Base-by-base conservation (phyloP, 92 coral and sea anemone species). In the Galaxea fascicularis region DNA sequence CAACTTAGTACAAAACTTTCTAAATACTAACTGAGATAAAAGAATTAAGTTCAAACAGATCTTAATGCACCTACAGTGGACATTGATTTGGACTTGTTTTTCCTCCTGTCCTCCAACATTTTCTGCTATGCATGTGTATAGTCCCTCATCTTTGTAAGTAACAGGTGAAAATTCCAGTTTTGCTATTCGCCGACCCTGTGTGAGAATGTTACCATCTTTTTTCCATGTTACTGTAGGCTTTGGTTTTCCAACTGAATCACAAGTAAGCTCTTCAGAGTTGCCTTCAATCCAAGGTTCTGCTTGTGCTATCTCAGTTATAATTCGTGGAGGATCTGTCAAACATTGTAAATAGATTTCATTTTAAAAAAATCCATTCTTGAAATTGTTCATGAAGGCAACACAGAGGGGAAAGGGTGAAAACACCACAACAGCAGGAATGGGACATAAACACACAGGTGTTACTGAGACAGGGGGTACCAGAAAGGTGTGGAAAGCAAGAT, bases 161-260 rank as follows among this genome's bases (percentile, higher is more conserved):
- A 92, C 93, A 35, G 95, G 88, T 69, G 81, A 60, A 39, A 94
- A 87, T 56, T 39, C 56, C 44, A 94, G 24, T 57, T 87, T 89
- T 26, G 77, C 89, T 72, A 39, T 70, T 77, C 79, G 78, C 7
- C 79, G 80, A 22, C 82, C 64, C 64, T 77, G 73, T 49, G 66
- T 83, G 11, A 94, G 58, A 58, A 69, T 64, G 65, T 57, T 90
- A 66, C 86, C 88, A 31, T 87, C 80, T 80, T 82, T 94, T 25
- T 65, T 76, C 98, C 98, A 94, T 60, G 60, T 73, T 29, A 94
- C 98, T 31, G 58, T 63, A 4, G 99, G 98, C 22, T 87, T 80
- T 39, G 99, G 99, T 63, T 87, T 92, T 21, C 98, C 94, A 49
- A 56, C 77, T 12, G 98, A 89, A 78, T 87, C 78, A 78, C 99